phyloP scores from a whole-genome alignment of 1,140 invertebrate species.

The Euglossa dilemma region DNA sequence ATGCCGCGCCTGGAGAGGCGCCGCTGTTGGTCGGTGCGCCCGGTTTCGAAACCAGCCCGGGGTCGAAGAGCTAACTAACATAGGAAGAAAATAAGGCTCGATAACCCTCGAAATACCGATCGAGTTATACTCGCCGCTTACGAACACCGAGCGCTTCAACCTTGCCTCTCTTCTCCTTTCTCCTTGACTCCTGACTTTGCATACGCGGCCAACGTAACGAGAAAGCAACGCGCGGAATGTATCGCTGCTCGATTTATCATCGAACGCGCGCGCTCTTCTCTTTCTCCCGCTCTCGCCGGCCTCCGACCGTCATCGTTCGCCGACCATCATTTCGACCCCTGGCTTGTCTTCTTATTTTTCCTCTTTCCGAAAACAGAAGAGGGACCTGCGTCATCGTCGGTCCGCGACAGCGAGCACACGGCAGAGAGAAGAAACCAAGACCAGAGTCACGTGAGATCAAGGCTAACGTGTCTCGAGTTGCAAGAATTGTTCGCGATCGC shows the following conservation, averaged over 20 bases:
- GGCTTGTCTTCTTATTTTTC: too few species aligned
- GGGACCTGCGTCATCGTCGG: slow-evolving; percentile 19
- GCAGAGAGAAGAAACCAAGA: background rate
- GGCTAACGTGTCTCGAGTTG: slow-evolving; percentile 64
- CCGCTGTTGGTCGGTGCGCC: background rate
- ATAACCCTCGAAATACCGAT: slow-evolving; percentile 48
- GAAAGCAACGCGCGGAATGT: slow-evolving; percentile 26
- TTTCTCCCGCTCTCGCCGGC: background rate
- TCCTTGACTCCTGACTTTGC: slow-evolving; percentile 16
- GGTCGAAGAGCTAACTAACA: slow-evolving; percentile 19
- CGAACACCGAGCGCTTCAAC: slow-evolving; percentile 11
- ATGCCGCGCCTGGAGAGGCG: slow-evolving; percentile 16
- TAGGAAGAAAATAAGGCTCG: slow-evolving; percentile 45
- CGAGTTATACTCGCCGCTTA: slow-evolving; percentile 49
- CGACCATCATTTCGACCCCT: background rate
- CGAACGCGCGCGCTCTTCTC: background rate
- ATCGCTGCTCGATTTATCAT: slow-evolving; percentile 38
- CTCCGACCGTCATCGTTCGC: background rate
- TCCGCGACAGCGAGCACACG: background rate
- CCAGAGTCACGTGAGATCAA: slow-evolving; percentile 54
- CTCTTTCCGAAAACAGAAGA: slow-evolving; percentile 13
- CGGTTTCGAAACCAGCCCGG: background rate
- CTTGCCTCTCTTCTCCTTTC: slow-evolving; percentile 24
- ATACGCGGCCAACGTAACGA: slow-evolving; percentile 31
- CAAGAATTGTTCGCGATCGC: slow-evolving; percentile 63